Conservation (phyloP, 1,140 invertebrate genomes). For the Coenobita brevimanus region DNA sequence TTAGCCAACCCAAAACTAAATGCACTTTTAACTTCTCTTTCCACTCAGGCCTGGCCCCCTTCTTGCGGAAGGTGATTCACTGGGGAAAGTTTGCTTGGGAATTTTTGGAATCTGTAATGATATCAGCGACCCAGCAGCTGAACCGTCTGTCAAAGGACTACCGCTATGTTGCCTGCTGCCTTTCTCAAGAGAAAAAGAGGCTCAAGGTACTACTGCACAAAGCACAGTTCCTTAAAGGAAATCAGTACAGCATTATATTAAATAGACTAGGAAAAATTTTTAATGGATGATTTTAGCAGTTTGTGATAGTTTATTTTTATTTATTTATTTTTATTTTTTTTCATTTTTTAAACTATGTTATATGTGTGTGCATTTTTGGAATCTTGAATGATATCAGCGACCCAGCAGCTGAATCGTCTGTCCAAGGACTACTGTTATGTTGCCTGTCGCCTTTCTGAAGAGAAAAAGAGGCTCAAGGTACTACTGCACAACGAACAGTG, state of each 20-base stretch:
- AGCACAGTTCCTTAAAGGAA: too few relatives aligned
- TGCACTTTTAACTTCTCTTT: neutral
- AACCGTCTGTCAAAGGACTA: slow-evolving; percentile 94
- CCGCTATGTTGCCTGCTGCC: slow-evolving; percentile 87
- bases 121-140: slow-evolving; percentile 89
- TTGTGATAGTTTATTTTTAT: too few relatives aligned
- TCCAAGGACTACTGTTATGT: slow-evolving; percentile 96
- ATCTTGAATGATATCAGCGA: slow-evolving; percentile 91
- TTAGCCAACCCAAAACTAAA: too few relatives aligned
- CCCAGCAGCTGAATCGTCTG: slow-evolving; percentile 87
- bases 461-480: slow-evolving; percentile 90
- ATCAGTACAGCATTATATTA: too few relatives aligned
- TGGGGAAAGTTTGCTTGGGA: slow-evolving; percentile 80
- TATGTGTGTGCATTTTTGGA: slow-evolving; percentile 82
- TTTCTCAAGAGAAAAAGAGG: slow-evolving; percentile 82
- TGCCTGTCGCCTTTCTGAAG: slow-evolving; percentile 78
- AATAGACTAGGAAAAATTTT: too few relatives aligned
- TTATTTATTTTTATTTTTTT: too few relatives aligned
- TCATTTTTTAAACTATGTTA: too few relatives aligned
- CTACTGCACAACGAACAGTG: too few relatives aligned
- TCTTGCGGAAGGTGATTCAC: slow-evolving; percentile 69
- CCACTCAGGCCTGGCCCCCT: slow-evolving; percentile 56
- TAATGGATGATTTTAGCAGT: too few relatives aligned
- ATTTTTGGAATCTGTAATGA: slow-evolving; percentile 87
- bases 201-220: too few relatives aligned